phyloP scores from a whole-genome alignment of 1,140 invertebrate genomes.

The Myzus persicae region DNA sequence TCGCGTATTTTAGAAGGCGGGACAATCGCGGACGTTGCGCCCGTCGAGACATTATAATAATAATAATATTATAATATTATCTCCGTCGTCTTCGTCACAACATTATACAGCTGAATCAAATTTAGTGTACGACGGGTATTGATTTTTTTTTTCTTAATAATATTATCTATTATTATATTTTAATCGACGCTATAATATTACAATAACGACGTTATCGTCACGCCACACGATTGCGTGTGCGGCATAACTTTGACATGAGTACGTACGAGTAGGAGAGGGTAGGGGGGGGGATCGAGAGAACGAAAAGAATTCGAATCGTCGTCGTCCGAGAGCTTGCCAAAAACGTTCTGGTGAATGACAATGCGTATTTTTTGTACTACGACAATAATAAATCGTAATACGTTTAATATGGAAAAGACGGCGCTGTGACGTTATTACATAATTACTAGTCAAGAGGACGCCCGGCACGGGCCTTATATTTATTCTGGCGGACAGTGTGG shows the following conservation, averaged over 20 bases:
- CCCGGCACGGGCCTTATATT: no score
- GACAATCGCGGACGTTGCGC: background rate
- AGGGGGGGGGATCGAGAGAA: background rate
- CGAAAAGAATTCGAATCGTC: background rate
- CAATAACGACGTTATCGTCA: background rate
- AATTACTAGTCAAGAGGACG: background rate
- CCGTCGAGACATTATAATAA: background rate
- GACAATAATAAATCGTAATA: slow-evolving; percentile 14
- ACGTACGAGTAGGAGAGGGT: background rate
- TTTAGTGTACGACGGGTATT: background rate
- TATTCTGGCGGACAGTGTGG: background rate
- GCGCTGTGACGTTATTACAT: background rate
- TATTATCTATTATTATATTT: background rate
- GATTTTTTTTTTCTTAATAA: background rate
- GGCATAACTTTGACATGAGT: background rate
- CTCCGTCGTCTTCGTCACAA: background rate
- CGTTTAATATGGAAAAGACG: background rate
- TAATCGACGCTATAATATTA: background rate
- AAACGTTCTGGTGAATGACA: background rate
- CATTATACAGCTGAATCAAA: background rate
- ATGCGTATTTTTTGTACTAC: background rate
- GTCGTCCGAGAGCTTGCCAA: background rate
- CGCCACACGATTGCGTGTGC: background rate
- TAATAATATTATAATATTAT: background rate
- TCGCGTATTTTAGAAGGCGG: background rate